Base-by-base conservation (phyloP, 2,888 invertebrate genomes). In the Epinotia nisella region DNA sequence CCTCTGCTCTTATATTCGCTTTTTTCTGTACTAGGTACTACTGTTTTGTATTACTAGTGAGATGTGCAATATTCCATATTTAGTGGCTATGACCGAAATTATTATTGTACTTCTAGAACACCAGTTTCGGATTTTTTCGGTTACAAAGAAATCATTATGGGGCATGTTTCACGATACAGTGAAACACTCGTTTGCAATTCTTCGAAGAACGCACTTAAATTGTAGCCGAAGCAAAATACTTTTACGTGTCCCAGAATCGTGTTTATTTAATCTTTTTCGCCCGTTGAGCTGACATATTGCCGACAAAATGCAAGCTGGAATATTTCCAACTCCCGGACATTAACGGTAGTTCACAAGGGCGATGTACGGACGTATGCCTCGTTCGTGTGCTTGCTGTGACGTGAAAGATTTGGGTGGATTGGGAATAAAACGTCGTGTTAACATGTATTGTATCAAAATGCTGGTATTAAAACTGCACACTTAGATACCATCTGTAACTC, bases 261-360 rank as follows among this genome's bases (percentile, higher is more conserved):
- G 56, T 68, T 56, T 64, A 64, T 68, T 73, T 62, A 62, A 67
- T 68, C 51, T 51, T 73, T 71, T 51, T 68, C 56, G 59, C 67
- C 19, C 24, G 73, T 58, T 45, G 64, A 73, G 59, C 53, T 73
- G 73, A 73, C 62, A 59, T 73, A 73, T 73, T 73, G 64, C 69
- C 68, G 69, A 64, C 73, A 53, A 64, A 68, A 72, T 61, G 61
- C 61, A 62, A 64, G 69, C 59, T 73, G 73, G 68, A 73, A 73
- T 73, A 62, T 73, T 59, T 73, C 68, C 73, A 73, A 69, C 69
- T 59, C 58, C 49, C 41, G 58, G 64, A 64, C 62, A 69, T 73
- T 73, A 73, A 64, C 41, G 49, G 29, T 69, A 68, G 71, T 72
- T 71, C 71, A 56, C 67, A 56, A 56, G 67, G 49, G 61, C 56